These are phyloP conservation scores for Dreissena rostriformis DNA, from an alignment of 1,140 invertebrate species.

Conservation along the genomic window DNA sequence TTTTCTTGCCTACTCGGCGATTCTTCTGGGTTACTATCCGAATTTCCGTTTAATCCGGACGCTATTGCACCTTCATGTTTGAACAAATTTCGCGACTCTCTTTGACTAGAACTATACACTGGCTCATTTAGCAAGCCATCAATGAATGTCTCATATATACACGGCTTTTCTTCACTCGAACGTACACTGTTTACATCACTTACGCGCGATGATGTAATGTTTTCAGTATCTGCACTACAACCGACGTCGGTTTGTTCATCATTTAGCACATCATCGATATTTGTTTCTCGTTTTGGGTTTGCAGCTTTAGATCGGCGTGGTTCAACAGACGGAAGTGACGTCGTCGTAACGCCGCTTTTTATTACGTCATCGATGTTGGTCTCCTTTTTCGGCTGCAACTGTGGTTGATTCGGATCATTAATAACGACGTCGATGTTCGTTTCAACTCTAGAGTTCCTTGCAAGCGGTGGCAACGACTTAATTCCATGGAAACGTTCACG, in stretches of 20 bases:
- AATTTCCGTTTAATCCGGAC: not conserved
- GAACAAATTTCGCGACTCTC: not conserved
- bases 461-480: too few species aligned
- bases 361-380: constrained; percentile 8
- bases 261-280: constrained; percentile 33
- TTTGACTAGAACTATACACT: constrained; percentile 36
- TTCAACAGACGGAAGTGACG: too few species aligned
- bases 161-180: not conserved
- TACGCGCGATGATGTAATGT: not conserved
- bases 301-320: too few species aligned
- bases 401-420: not conserved
- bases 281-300: constrained; percentile 25
- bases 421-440: constrained; percentile 12
- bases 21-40: not conserved
- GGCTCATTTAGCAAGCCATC: constrained; percentile 19
- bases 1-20: not conserved
- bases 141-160: constrained; percentile 48
- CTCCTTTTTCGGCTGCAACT: not conserved
- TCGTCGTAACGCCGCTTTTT: not conserved
- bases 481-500: too few species aligned
- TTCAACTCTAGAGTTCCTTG: not conserved
- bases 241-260: not conserved
- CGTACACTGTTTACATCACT: constrained; percentile 7
- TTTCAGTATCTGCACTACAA: not conserved
- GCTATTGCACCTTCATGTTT: constrained; percentile 46